Conservation (phyloP, 2,113 vertebrate species). For the Chaetura pelagica region DNA sequence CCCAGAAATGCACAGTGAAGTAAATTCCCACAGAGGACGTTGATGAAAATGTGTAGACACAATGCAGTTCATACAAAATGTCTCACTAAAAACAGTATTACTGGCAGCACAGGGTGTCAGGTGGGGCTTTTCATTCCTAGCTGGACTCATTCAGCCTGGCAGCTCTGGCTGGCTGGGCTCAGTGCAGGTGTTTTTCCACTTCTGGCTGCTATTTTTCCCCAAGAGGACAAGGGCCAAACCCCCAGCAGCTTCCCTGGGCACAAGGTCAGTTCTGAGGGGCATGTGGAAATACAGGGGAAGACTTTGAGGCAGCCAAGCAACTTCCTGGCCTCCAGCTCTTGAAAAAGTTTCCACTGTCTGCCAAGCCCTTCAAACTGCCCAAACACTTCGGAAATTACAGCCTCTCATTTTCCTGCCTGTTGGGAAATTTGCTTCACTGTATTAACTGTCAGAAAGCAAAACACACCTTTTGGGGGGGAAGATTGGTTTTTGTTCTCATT, state of each 20-base stretch:
- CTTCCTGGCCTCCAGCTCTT: neutral
- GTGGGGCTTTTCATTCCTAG: neutral
- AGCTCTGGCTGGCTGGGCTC: neutral
- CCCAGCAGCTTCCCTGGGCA: neutral
- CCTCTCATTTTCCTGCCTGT: neutral
- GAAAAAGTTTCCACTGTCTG: neutral
- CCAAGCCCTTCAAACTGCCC: neutral
- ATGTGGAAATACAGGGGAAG: neutral
- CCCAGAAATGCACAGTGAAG: neutral
- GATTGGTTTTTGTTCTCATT: neutral
- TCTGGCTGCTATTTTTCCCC: neutral
- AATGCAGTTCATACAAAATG: neutral
- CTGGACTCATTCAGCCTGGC: neutral
- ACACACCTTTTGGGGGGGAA: neutral
- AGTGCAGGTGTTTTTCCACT: slow-evolving; percentile 33
- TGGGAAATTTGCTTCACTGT: neutral
- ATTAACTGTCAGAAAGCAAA: neutral
- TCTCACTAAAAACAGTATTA: neutral
- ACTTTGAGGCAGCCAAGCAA: neutral
- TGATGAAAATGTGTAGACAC: neutral
- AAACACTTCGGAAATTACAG: slow-evolving; percentile 13
- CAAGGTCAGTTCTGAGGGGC: neutral
- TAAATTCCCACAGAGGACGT: neutral
- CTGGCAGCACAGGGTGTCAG: neutral
- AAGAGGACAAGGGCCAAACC: neutral